These are phyloP conservation scores for Dendrocincla tyrannina DNA, from an alignment of 2,797 vertebrate genomes.

Conservation along the genomic window DNA sequence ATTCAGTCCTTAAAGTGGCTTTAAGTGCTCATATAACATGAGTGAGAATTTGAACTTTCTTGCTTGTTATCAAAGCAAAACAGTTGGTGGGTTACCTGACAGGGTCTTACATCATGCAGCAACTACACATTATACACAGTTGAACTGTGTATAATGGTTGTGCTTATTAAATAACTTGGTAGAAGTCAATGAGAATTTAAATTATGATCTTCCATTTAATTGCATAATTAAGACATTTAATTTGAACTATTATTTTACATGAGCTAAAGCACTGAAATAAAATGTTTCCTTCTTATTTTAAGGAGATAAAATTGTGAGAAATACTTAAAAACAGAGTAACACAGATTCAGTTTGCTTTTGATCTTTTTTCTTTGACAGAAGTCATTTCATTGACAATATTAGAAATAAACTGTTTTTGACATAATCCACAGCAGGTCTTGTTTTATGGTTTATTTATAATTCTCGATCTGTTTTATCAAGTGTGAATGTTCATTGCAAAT, in stretches of 20 bases:
- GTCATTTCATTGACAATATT: background rate
- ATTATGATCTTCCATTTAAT: conserved; percentile 5
- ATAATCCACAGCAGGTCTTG: background rate
- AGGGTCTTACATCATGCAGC: background rate
- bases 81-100: background rate
- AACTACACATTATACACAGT: background rate
- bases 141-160: background rate
- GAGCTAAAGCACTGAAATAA: background rate
- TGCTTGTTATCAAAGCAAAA: background rate
- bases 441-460: background rate
- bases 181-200: background rate
- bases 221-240: conserved; percentile 25
- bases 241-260: background rate
- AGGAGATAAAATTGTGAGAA: background rate
- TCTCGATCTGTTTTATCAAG: conserved; percentile 1
- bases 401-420: background rate
- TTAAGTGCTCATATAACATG: background rate
- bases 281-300: background rate
- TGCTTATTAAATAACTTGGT: conserved; percentile 17
- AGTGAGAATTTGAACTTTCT: background rate
- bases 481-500: background rate
- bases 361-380: background rate
- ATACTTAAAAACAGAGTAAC: background rate
- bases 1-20: background rate
- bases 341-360: background rate